Conservation (phyloP, 2,888 invertebrate species). For the Netelia fuscicornis region DNA sequence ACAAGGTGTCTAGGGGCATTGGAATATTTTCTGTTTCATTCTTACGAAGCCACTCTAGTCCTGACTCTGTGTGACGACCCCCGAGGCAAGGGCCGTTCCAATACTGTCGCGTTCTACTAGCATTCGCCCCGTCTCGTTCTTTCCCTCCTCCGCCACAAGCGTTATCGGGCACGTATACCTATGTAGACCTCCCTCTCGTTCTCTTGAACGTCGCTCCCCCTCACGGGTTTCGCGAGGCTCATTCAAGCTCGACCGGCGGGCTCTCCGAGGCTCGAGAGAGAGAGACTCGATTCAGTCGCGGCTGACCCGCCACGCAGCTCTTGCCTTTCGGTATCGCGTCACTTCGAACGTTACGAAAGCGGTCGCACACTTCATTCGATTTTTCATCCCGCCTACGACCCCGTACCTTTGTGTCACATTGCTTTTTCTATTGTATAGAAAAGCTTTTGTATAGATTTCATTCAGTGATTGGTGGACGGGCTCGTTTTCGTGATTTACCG, state of each 20-base stretch:
- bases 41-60: constrained; percentile 11
- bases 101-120: constrained; percentile 51
- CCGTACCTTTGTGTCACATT: constrained; percentile 9
- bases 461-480: background rate
- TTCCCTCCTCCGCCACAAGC: constrained; percentile 37
- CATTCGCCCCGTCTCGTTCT: constrained; percentile 24
- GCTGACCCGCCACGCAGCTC: constrained; percentile 81
- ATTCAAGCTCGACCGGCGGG: constrained; percentile 81
- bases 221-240: constrained; percentile 74
- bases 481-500: background rate
- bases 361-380: constrained; percentile 55
- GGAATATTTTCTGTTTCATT: constrained; percentile 26
- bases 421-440: constrained; percentile 35
- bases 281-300: constrained; percentile 81
- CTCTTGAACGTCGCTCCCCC: constrained; percentile 62
- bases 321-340: constrained; percentile 51
- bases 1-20: background rate
- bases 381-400: constrained; percentile 39
- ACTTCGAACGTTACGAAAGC: constrained; percentile 37
- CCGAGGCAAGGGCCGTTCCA: constrained; percentile 44
- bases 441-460: constrained; percentile 27
- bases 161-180: constrained; percentile 47
- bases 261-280: constrained; percentile 70
- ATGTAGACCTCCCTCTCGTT: constrained; percentile 42
- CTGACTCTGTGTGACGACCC: constrained; percentile 18